Conservation (phyloP, 2,888 invertebrate genomes). For the Chalcis sispes region DNA sequence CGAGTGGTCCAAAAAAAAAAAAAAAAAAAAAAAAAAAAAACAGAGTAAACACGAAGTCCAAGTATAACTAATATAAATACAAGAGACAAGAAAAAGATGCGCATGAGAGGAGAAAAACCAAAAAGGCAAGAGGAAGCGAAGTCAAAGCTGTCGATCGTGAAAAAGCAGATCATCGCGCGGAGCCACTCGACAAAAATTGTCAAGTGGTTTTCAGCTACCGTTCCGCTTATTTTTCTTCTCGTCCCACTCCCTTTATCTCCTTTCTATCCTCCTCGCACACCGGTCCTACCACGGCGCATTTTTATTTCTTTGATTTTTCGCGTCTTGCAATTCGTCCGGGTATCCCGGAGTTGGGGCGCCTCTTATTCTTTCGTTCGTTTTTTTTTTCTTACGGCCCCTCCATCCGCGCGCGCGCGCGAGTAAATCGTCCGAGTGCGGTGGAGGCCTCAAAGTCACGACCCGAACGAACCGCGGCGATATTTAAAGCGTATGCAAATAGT, state of each 20-base stretch:
- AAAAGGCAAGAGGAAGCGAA: no score
- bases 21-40: no score
- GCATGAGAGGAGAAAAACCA: no score
- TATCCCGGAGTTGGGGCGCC: not conserved
- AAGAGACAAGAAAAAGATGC: not conserved
- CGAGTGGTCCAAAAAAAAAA: no score
- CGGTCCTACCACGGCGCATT: not conserved
- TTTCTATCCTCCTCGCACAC: not conserved
- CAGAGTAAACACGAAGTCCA: not conserved
- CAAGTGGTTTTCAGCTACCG: not conserved
- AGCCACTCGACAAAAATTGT: not conserved
- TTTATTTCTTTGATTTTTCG: slow-evolving; percentile 1
- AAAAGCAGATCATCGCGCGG: slow-evolving; percentile 1
- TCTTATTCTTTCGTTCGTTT: not conserved
- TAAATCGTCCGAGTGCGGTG: not conserved
- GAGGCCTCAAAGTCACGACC: not conserved
- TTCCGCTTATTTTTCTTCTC: slow-evolving; percentile 5
- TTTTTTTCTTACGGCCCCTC: not conserved
- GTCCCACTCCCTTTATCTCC: not conserved
- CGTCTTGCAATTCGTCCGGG: not conserved
- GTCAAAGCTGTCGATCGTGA: no score
- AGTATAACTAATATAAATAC: not conserved
- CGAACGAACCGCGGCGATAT: slow-evolving; percentile 60
- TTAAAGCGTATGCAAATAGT: slow-evolving; percentile 74
- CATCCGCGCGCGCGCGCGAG: not conserved